Evolutionary conservation across 2,113 vertebrate genomes (phyloP), one percentile per base, ranked within the genome.

Genomic region (Bufo gargarizans): DNA sequence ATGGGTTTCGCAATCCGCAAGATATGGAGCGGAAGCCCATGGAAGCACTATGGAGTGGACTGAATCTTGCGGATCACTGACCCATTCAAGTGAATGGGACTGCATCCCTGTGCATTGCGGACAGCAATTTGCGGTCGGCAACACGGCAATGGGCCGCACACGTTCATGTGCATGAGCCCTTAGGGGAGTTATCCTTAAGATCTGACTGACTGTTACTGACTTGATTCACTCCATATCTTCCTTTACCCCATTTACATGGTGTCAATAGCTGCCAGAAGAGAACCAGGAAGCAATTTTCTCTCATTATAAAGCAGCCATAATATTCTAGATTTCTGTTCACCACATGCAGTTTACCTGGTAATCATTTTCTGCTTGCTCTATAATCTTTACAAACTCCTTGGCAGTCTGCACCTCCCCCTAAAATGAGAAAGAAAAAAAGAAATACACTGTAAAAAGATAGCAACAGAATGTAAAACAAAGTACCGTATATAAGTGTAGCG

Each of bases 381-480:
- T 98, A 76, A 98, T 96, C 94, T 97, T 98, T 93, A 99, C 96
- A 91, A 99, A 96, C 58, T 97, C 96, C 93, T 97, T 98, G 87
- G 98, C 97, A 92, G 98, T 97, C 91, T 98, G 97, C 90, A 90
- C 93, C 94, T 99, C 97, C 19, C 89, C 83, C 84, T 89, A 55
- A 72, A 74, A 76, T 14, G 13, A 47, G 77, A 77, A 0, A 4
- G 45, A 17, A 71, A 82, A 49, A 33, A 4, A 77, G 22, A 45
- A 65, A 49, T 11, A 65, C 43, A 65, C 5, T 43, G 10, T 4
- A 45, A 50, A 53, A 84, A n/a, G 6, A 71, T 67, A 19, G 0
- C 33, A 22, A 22, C 17, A 56, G 33, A 14, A n/a, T 3, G 77
- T 20, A 79, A 33, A 47, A 22, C 50, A 79, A 14, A 74, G 6